phyloP scores from a whole-genome alignment of 2,113 vertebrate species.

The Syngnathus scovelli region DNA sequence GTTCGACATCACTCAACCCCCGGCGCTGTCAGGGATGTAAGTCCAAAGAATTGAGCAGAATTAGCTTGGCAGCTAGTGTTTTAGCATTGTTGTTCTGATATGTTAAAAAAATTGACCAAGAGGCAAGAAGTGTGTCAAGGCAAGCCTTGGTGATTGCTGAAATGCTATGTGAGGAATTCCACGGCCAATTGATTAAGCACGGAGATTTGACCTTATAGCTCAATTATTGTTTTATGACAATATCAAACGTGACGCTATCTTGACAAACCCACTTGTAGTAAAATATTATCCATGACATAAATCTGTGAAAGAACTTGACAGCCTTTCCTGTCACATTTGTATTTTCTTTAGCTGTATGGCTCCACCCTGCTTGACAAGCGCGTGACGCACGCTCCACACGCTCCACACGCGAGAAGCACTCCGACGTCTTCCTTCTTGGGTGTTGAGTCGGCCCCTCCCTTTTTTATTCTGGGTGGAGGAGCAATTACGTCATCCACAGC shows the following conservation, averaged over 20 bases:
- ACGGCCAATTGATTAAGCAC: constrained; percentile 37
- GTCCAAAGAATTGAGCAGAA: constrained; percentile 21
- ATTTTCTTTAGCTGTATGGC: not conserved
- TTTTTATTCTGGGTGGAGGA: constrained; percentile 43
- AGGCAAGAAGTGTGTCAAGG: constrained; percentile 6
- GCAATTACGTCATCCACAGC: constrained; percentile 42
- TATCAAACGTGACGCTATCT: not conserved
- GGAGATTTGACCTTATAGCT: constrained; percentile 3
- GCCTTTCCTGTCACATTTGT: constrained; percentile 1
- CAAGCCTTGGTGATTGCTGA: constrained; percentile 4
- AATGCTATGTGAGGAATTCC: constrained; percentile 37
- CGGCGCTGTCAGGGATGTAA: constrained; percentile 28
- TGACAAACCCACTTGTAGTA: not conserved
- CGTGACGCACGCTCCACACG: constrained; percentile 1
- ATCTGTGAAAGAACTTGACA: not conserved
- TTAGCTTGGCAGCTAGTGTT: constrained; percentile 21
- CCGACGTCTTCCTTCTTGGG: constrained; percentile 27
- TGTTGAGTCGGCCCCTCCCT: constrained; percentile 38
- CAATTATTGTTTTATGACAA: not conserved
- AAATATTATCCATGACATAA: not conserved
- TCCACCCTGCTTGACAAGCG: not conserved
- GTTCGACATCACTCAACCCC: constrained; percentile 20
- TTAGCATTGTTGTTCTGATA: not conserved
- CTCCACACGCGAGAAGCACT: constrained; percentile 2
- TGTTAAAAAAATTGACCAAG: not conserved